A percentile compares a stretch with the other conserved stretches of the same genome.
Conservation (phyloP, 2,888 invertebrate genomes). For the Euspilapteryx auroguttella region DNA sequence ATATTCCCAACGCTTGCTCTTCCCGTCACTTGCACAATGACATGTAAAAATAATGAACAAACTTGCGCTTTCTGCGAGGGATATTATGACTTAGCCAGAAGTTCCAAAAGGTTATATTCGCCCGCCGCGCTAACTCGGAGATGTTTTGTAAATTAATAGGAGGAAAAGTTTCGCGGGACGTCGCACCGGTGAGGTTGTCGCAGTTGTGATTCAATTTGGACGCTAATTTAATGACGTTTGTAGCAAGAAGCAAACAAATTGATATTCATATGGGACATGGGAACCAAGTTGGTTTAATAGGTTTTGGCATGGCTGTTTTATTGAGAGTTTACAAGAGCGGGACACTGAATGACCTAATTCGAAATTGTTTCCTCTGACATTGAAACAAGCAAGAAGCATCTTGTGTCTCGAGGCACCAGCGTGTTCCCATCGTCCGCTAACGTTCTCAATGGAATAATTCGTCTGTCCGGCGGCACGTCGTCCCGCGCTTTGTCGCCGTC, state of each 20-base stretch:
- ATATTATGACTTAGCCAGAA: slow-evolving; percentile 27
- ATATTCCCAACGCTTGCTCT: slow-evolving; percentile 20
- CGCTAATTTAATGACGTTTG: slow-evolving; percentile 60
- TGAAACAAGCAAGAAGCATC: too few species aligned
- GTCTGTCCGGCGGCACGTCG: slow-evolving; percentile 3
- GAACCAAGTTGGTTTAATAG: slow-evolving; percentile 35
- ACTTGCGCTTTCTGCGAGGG: slow-evolving; percentile 25
- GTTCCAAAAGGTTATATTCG: slow-evolving; percentile 23
- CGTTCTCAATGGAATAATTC: slow-evolving; percentile 46
- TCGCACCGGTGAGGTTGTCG: slow-evolving; percentile 54
- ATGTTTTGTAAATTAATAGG: slow-evolving; percentile 60
- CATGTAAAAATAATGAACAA: slow-evolving; percentile 62
- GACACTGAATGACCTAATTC: too few species aligned
- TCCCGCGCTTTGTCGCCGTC: slow-evolving; percentile 42
- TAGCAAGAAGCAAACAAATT: slow-evolving; percentile 51
- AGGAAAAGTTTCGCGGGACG: slow-evolving; percentile 57
- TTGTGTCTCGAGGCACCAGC: too few species aligned
- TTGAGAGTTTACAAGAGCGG: too few species aligned
- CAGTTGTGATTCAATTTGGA: slow-evolving; percentile 61
- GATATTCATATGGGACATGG: slow-evolving; percentile 58
- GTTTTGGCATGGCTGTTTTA: too few species aligned
- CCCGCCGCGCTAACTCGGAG: slow-evolving; percentile 20
- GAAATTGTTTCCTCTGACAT: too few species aligned
- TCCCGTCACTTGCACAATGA: slow-evolving; percentile 57
- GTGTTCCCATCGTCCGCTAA: slow-evolving; percentile 42